These are phyloP conservation scores for Drosophila barbarae DNA, from an alignment of 2,888 invertebrate species.

Conservation along the genomic window DNA sequence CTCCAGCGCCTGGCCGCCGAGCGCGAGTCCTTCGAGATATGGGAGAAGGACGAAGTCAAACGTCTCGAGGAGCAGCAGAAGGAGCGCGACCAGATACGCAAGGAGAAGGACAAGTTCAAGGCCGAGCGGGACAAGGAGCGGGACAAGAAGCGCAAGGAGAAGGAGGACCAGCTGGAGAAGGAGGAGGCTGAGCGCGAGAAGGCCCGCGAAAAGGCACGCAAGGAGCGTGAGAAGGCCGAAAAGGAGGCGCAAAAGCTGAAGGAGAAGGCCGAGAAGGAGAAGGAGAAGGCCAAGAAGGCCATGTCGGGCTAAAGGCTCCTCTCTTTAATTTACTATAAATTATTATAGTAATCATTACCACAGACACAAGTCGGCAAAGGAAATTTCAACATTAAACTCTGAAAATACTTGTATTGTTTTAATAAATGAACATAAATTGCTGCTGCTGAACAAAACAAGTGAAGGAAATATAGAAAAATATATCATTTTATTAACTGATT, in stretches of 20 bases:
- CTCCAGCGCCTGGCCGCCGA: slow-evolving; percentile 40
- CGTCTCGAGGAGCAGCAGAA: slow-evolving; percentile 47
- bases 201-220: slow-evolving; percentile 35
- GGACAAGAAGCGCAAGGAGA: slow-evolving; percentile 20
- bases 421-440: slow-evolving; percentile 10
- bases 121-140: slow-evolving; percentile 31
- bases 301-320: background rate
- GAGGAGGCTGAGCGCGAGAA: slow-evolving; percentile 40
- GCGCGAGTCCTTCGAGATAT: slow-evolving; percentile 53
- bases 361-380: background rate
- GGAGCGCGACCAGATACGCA: slow-evolving; percentile 32
- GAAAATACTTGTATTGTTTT: slow-evolving; percentile 1
- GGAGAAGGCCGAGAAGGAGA: slow-evolving; percentile 33
- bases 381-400: background rate
- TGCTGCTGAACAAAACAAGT: slow-evolving; percentile 20
- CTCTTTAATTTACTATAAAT: background rate
- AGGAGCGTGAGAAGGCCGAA: slow-evolving; percentile 36
- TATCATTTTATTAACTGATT: background rate
- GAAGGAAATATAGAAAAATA: background rate
- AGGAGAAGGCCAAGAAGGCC: slow-evolving; percentile 34
- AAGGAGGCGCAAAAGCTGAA: slow-evolving; percentile 33
- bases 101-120: slow-evolving; percentile 40
- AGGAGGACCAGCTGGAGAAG: slow-evolving; percentile 36
- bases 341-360: background rate
- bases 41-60: slow-evolving; percentile 55